A percentile compares a stretch with the other conserved stretches of the same genome.
phyloP scores from a whole-genome alignment of 2,797 vertebrate species.

The Sciurus carolinensis region DNA sequence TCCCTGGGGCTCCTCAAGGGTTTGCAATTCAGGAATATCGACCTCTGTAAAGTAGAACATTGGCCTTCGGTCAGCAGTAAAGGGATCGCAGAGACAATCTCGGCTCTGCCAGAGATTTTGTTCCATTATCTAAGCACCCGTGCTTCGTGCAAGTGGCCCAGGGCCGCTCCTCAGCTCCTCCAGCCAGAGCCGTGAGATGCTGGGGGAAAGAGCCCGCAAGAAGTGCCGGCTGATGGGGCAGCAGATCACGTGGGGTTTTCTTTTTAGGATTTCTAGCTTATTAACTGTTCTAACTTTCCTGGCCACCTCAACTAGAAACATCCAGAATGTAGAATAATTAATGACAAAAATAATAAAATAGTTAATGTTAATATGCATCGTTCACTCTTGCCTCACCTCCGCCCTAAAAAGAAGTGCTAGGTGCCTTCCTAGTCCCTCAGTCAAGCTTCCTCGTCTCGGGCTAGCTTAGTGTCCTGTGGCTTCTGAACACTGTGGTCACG shows the following conservation, averaged over 20 bases:
- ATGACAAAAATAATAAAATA: background rate
- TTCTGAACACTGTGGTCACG: background rate
- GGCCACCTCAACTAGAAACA: background rate
- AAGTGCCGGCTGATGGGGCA: constrained; percentile 4
- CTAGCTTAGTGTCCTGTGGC: background rate
- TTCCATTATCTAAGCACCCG: constrained; percentile 73
- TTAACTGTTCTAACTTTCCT: background rate
- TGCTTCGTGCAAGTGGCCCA: background rate
- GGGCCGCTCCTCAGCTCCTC: background rate
- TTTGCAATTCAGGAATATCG: constrained; percentile 63
- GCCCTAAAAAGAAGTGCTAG: background rate
- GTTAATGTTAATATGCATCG: background rate
- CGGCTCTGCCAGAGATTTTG: constrained; percentile 77
- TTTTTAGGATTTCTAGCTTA: constrained; percentile 19
- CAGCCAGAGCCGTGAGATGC: constrained; percentile 52
- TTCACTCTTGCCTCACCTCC: background rate
- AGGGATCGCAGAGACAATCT: constrained; percentile 74
- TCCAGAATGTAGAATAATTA: background rate
- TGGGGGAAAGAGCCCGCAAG: constrained; percentile 10
- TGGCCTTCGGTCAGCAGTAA: constrained; percentile 77
- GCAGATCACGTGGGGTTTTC: background rate
- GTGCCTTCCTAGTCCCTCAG: background rate
- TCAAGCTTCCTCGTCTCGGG: background rate
- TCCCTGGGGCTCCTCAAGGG: constrained; percentile 74
- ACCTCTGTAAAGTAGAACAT: constrained; percentile 80